phyloP scores from a whole-genome alignment of 2,888 invertebrate species.

The Ochropacha duplaris region DNA sequence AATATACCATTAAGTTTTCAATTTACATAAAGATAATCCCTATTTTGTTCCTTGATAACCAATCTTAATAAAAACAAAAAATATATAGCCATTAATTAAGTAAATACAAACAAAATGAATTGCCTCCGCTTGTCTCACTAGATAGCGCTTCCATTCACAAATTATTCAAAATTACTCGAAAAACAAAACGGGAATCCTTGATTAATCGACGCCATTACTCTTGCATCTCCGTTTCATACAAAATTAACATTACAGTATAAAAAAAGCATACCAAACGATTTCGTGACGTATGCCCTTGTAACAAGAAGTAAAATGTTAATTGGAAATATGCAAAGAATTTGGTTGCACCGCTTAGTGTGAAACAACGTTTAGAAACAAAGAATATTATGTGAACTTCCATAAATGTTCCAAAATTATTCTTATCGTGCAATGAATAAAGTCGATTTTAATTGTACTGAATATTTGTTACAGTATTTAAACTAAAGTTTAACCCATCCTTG shows the following conservation, averaged over 20 bases:
- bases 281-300: slow-evolving; percentile 22
- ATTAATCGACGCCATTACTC: slow-evolving; percentile 62
- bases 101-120: slow-evolving; percentile 61
- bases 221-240: slow-evolving; percentile 39
- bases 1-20: neutral
- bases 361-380: slow-evolving; percentile 35
- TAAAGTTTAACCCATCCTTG: neutral
- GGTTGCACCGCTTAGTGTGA: slow-evolving; percentile 38
- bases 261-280: slow-evolving; percentile 13
- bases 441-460: slow-evolving; percentile 18
- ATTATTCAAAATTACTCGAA: slow-evolving; percentile 69
- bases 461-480: slow-evolving; percentile 10
- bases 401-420: slow-evolving; percentile 22
- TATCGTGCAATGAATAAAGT: slow-evolving; percentile 18
- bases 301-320: slow-evolving; percentile 14
- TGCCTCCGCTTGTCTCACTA: slow-evolving; percentile 45
- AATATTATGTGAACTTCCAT: slow-evolving; percentile 13
- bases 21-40: neutral
- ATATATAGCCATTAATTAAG: slow-evolving; percentile 62
- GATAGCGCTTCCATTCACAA: slow-evolving; percentile 67
- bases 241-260: slow-evolving; percentile 19
- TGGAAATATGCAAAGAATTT: slow-evolving; percentile 29
- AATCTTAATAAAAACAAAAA: slow-evolving; percentile 41
- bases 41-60: neutral
- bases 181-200: slow-evolving; percentile 55